Evolutionary conservation across 2,113 vertebrate genomes (phyloP).

Genomic region (Varanus komodoensis): DNA sequence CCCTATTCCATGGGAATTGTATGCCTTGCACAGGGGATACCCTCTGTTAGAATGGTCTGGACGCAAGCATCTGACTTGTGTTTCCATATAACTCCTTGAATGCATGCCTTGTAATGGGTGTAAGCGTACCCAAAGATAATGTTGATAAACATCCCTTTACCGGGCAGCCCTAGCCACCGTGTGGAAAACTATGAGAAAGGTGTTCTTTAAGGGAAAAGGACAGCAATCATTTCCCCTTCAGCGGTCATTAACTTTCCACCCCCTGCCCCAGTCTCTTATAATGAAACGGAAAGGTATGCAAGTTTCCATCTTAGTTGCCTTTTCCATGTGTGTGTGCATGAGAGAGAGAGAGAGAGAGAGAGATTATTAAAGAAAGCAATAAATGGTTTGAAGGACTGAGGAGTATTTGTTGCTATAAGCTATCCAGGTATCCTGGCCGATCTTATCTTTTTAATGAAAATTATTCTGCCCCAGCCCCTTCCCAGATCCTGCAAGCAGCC

Average conservation of each 20-base stretch:
- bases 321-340: not conserved
- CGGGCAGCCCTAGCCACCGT: fast-evolving
- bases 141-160: constrained; percentile 19
- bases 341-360: not conserved
- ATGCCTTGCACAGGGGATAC: not conserved
- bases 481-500: constrained; percentile 20
- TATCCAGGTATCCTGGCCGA: constrained; percentile 61
- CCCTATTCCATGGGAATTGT: not conserved
- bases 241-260: constrained; percentile 48
- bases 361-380: constrained; percentile 43
- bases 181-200: not conserved
- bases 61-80: not conserved
- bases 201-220: constrained; percentile 30
- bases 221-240: constrained; percentile 30
- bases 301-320: constrained; percentile 51
- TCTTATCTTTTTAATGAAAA: constrained; percentile 77
- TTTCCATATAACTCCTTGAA: constrained; percentile 6
- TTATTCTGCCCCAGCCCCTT: constrained; percentile 13
- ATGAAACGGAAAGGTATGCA: constrained; percentile 15
- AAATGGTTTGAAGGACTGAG: constrained; percentile 55
- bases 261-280: constrained; percentile 36
- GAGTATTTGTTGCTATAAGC: constrained; percentile 57
- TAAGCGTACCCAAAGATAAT: not conserved
- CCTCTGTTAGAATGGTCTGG: not conserved
- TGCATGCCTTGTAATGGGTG: constrained; percentile 24